A percentile compares a stretch with the other conserved stretches of the same genome.
These are phyloP conservation scores for Remorina albescens DNA, from an alignment of 2,797 vertebrate species.

Conservation along the genomic window DNA sequence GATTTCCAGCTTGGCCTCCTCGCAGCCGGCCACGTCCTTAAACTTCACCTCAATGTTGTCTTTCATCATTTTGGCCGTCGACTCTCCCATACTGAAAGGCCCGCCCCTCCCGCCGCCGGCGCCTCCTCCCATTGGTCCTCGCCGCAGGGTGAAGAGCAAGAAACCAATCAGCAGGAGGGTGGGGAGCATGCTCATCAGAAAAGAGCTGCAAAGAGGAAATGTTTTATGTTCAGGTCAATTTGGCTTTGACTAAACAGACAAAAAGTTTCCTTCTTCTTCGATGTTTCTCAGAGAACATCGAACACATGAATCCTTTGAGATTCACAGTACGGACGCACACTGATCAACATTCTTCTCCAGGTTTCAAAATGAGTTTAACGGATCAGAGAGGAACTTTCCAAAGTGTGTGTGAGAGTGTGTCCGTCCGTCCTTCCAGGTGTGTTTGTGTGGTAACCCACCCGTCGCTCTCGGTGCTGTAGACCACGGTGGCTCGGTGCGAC, in stretches of 20 bases:
- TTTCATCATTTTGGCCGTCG: slow-evolving; percentile 94
- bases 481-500: slow-evolving; percentile 82
- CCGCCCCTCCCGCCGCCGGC: slow-evolving; percentile 91
- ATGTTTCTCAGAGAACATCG: too few species aligned
- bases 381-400: too few species aligned
- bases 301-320: too few species aligned
- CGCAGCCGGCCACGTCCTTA: slow-evolving; percentile 96
- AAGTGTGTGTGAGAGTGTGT: too few species aligned
- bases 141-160: slow-evolving; percentile 90
- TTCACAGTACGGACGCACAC: too few species aligned
- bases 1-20: slow-evolving; percentile 96
- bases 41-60: slow-evolving; percentile 96
- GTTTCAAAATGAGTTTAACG: too few species aligned
- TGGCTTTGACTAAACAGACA: too few species aligned
- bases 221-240: too few species aligned
- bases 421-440: too few species aligned
- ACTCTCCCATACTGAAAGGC: slow-evolving; percentile 95
- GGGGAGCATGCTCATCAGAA: slow-evolving; percentile 93
- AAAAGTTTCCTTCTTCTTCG: too few species aligned
- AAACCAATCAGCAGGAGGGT: slow-evolving; percentile 92
- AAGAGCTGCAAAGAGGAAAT: slow-evolving; percentile 81
- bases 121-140: slow-evolving; percentile 89
- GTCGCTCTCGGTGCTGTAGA: slow-evolving; percentile 93
- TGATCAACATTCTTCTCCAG: too few species aligned
- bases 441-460: slow-evolving; percentile 92